Conservation (phyloP, 2,113 vertebrate species). For the Pheucticus melanocephalus region DNA sequence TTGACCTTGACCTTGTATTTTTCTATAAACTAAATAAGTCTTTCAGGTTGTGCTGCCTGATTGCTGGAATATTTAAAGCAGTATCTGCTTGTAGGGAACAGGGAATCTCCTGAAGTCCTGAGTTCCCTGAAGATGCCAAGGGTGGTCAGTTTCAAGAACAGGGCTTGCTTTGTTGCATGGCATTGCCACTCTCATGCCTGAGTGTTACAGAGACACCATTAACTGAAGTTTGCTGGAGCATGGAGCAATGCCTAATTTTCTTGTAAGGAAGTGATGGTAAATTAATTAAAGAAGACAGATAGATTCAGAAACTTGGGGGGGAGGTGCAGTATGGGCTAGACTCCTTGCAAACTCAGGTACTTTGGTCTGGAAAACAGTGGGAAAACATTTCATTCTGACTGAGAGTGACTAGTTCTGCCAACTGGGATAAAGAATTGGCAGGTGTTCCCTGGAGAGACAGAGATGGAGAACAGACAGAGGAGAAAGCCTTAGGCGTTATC, state of each 20-base stretch:
- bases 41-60: neutral
- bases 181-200: neutral
- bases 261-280: neutral
- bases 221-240: neutral
- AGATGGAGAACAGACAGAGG: neutral
- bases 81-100: neutral
- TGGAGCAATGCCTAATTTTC: neutral
- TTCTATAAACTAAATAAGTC: neutral
- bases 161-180: neutral
- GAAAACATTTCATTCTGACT: neutral
- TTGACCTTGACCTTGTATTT: neutral
- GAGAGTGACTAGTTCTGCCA: neutral
- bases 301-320: neutral
- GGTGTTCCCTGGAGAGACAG: neutral
- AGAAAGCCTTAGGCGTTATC: neutral
- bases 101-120: neutral
- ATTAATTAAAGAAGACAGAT: neutral
- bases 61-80: neutral
- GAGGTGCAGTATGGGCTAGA: neutral
- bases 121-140: neutral
- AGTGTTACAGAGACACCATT: neutral
- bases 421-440: neutral
- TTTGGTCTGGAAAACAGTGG: neutral
- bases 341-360: neutral
- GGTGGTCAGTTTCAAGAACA: neutral